These are phyloP conservation scores for Brachyhypopomus occidentalis DNA, from an alignment of 2,113 vertebrate species.

Conservation along the genomic window DNA sequence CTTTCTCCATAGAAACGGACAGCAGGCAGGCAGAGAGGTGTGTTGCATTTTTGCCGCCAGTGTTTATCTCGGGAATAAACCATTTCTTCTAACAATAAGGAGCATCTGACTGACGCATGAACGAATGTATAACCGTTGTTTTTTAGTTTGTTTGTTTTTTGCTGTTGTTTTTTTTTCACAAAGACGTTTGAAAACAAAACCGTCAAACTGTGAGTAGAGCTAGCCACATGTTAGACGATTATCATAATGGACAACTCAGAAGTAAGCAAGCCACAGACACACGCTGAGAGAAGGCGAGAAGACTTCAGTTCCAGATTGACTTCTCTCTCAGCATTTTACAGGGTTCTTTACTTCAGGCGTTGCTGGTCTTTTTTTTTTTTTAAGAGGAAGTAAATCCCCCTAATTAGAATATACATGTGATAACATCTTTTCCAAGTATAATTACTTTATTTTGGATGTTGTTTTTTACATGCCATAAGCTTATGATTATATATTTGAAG, in stretches of 20 bases:
- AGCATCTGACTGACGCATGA: background rate
- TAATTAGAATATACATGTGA: too few species aligned
- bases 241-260: background rate
- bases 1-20: slow-evolving; percentile 46
- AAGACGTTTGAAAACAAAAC: background rate
- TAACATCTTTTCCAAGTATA: too few species aligned
- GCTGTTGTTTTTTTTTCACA: background rate
- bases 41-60: background rate
- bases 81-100: background rate
- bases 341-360: too few species aligned
- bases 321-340: too few species aligned
- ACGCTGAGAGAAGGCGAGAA: background rate
- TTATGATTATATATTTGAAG: too few species aligned
- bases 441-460: too few species aligned
- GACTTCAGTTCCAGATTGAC: too few species aligned
- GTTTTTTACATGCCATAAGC: too few species aligned
- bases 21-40: background rate
- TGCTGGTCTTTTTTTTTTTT: too few species aligned
- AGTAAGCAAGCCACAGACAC: background rate
- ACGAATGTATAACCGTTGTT: background rate
- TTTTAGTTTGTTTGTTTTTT: background rate
- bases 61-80: too few species aligned
- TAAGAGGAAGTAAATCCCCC: too few species aligned
- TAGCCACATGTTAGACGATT: background rate
- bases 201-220: background rate